Percentiles rank a stretch among this genome's conserved stretches.
phyloP scores from a whole-genome alignment of 2,797 vertebrate genomes.

The Silurus aristotelis region DNA sequence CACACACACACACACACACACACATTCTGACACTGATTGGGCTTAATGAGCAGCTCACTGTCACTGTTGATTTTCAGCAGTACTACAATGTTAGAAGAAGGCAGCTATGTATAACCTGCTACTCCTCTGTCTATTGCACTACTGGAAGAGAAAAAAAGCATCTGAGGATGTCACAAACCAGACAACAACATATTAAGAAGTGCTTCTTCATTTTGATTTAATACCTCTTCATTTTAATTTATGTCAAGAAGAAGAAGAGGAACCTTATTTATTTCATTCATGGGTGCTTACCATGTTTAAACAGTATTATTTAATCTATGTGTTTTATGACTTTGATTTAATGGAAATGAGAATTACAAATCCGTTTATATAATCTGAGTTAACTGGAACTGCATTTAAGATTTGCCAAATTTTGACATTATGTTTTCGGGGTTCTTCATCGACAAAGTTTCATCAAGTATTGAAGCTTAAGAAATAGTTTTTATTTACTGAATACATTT shows the following conservation, averaged over 20 bases:
- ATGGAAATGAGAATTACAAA: neutral
- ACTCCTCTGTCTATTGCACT: constrained; percentile 4
- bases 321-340: no score
- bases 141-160: neutral
- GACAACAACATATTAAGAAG: neutral
- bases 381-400: neutral
- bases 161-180: constrained; percentile 2
- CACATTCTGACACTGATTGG: constrained; percentile 77
- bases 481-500: neutral
- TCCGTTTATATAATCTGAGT: neutral
- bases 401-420: neutral
- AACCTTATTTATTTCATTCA: neutral
- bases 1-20: constrained; percentile 45
- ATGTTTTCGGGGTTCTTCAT: neutral
- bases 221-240: neutral
- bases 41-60: constrained; percentile 79
- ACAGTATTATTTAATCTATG: neutral
- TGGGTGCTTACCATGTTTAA: neutral
- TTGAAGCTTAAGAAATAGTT: neutral
- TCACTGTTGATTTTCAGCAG: constrained; percentile 78
- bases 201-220: neutral
- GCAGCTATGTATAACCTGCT: constrained; percentile 87
- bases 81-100: constrained; percentile 93
- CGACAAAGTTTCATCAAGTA: neutral
- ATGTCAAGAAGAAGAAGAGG: neutral